phyloP scores from a whole-genome alignment of 2,797 vertebrate species.

The Onychomys leucogaster region DNA sequence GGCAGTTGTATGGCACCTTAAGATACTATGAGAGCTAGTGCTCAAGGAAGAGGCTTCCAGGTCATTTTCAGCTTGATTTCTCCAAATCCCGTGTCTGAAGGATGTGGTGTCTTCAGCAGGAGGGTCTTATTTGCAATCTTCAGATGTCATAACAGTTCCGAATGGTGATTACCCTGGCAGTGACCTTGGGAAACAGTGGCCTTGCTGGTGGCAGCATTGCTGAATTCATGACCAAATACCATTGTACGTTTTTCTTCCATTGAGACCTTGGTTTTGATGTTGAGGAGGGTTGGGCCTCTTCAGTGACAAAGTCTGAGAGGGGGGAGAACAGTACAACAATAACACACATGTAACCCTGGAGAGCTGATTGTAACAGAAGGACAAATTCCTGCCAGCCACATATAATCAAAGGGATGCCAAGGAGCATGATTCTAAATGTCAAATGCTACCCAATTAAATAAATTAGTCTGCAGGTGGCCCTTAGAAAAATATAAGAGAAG shows the following conservation, averaged over 20 bases:
- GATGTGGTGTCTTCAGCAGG: neutral
- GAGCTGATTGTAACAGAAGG: neutral
- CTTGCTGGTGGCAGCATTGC: neutral
- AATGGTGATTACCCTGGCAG: neutral
- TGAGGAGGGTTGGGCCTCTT: neutral
- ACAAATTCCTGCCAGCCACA: conserved; percentile 31
- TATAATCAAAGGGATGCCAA: neutral
- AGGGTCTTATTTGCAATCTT: neutral
- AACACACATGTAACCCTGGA: neutral
- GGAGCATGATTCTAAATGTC: neutral
- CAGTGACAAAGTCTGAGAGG: neutral
- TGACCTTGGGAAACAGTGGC: neutral
- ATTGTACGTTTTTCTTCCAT: neutral
- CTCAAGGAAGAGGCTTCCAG: neutral
- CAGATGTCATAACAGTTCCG: neutral
- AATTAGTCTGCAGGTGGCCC: neutral
- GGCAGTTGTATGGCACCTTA: neutral
- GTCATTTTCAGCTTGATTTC: neutral
- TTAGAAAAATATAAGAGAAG: neutral
- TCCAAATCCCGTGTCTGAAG: neutral
- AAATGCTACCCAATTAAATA: neutral
- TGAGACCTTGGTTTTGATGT: conserved; percentile 11
- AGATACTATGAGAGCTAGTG: neutral
- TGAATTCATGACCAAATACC: neutral
- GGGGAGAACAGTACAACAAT: neutral